phyloP scores from a whole-genome alignment of 2,888 invertebrate species.

The Autographa pulchrina region DNA sequence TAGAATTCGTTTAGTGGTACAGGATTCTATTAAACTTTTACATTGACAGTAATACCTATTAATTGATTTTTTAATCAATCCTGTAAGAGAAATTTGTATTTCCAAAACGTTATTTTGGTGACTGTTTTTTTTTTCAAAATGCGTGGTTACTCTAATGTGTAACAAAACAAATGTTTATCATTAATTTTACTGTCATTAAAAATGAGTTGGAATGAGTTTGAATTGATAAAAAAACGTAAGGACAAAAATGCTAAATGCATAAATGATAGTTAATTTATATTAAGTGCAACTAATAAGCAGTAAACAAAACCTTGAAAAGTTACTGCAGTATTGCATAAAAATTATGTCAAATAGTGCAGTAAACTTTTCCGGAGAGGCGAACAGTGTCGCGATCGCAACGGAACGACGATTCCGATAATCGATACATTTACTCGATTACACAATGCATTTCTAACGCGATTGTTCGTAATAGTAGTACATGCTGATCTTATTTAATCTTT shows the following conservation, averaged over 20 bases:
- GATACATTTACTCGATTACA: conserved; percentile 69
- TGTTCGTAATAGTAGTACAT: conserved; percentile 52
- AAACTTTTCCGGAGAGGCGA: conserved; percentile 55
- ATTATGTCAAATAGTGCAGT: conserved; percentile 44
- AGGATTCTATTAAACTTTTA: conserved; percentile 36
- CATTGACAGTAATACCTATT: conserved; percentile 16
- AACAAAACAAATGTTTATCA: neutral
- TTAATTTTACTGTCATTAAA: too few relatives aligned
- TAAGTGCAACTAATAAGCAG: neutral
- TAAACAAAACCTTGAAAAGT: neutral
- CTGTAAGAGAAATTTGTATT: neutral
- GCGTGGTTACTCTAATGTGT: too few relatives aligned
- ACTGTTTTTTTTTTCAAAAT: too few relatives aligned
- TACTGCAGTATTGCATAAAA: conserved; percentile 37
- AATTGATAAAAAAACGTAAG: too few relatives aligned
- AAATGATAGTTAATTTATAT: neutral
- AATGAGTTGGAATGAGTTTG: too few relatives aligned
- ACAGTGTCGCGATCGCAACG: conserved; percentile 60
- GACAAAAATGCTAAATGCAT: neutral
- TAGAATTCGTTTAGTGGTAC: conserved; percentile 35
- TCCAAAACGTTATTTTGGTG: neutral
- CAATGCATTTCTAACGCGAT: conserved; percentile 69
- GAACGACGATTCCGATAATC: conserved; percentile 67
- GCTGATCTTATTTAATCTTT: conserved; percentile 41
- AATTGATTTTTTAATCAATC: conserved; percentile 51